Evolutionary conservation across 2,797 vertebrate genomes (phyloP).

Genomic region (Heliangelus exortis): DNA sequence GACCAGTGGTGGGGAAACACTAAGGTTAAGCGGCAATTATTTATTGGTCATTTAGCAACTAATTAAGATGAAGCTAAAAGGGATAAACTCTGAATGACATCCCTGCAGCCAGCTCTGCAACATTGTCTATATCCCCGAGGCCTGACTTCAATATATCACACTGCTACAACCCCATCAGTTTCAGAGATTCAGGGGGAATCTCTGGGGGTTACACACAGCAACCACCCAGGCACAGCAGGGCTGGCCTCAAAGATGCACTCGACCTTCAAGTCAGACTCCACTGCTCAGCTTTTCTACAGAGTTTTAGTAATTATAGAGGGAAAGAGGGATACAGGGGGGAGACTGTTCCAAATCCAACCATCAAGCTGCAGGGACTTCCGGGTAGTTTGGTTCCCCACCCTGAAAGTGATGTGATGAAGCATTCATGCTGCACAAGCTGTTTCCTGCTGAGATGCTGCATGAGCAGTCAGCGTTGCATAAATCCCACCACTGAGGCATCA

Average conservation of each 20-base stretch:
- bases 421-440: not conserved
- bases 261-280: not conserved
- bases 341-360: not conserved
- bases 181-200: not conserved
- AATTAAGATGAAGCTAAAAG: not conserved
- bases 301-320: not conserved
- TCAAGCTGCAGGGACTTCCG: not conserved
- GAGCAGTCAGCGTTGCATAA: not conserved
- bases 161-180: not conserved
- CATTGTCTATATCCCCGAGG: accelerated
- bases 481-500: accelerated
- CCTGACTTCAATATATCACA: not conserved
- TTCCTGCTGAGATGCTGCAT: not conserved
- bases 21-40: not conserved
- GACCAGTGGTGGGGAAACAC: not conserved
- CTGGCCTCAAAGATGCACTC: not conserved
- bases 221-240: not conserved
- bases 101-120: not conserved
- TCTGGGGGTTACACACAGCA: not conserved
- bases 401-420: not conserved
- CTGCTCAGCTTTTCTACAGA: not conserved
- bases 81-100: not conserved
- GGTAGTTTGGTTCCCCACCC: not conserved
- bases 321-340: not conserved
- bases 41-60: not conserved